phyloP scores from a whole-genome alignment of 2,113 vertebrate genomes.

The Ochotona curzoniae region DNA sequence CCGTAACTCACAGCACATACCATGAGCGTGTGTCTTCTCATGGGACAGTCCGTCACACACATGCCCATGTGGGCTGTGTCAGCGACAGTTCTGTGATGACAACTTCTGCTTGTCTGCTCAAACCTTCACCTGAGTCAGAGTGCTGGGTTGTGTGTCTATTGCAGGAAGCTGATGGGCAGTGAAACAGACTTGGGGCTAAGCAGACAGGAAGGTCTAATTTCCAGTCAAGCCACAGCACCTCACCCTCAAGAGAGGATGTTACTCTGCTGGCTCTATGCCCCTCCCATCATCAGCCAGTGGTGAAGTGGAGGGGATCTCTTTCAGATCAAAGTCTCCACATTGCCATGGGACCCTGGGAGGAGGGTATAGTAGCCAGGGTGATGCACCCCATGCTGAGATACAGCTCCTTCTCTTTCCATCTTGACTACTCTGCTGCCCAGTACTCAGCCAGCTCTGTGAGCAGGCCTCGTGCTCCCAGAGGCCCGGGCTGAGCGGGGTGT shows the following conservation, averaged over 20 bases:
- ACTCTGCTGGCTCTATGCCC: background rate
- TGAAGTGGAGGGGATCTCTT: background rate
- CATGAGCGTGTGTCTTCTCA: background rate
- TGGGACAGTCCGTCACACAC: background rate
- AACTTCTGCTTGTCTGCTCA: background rate
- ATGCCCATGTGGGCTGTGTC: background rate
- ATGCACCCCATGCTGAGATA: background rate
- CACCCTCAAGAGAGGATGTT: background rate
- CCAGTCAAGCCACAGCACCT: background rate
- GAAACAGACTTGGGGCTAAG: background rate
- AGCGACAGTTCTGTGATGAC: background rate
- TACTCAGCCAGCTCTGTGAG: background rate
- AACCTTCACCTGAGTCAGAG: background rate
- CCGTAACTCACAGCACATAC: background rate
- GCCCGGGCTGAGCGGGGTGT: slow-evolving; percentile 73
- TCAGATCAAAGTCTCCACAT: background rate
- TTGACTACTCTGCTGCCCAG: background rate
- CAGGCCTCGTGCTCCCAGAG: background rate
- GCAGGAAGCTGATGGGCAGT: background rate
- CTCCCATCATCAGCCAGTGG: background rate
- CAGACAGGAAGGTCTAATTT: background rate
- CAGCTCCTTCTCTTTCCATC: background rate
- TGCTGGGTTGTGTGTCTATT: background rate
- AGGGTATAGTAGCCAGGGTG: background rate
- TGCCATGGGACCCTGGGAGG: background rate